Conservation (phyloP, 2,113 vertebrate genomes). For the Pica pica region DNA sequence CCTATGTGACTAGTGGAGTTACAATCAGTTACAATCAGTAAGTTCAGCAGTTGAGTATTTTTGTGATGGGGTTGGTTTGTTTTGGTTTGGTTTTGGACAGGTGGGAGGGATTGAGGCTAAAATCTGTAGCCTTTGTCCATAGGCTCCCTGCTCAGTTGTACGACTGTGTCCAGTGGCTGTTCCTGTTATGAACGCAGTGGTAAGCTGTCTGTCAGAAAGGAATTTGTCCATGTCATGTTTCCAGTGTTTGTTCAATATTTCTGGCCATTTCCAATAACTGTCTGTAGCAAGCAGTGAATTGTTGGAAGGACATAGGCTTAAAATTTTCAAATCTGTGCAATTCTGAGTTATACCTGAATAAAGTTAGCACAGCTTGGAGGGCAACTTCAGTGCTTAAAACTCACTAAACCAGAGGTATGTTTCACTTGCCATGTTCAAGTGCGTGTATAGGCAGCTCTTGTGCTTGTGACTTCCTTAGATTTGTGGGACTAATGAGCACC, state of each 20-base stretch:
- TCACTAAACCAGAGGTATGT: background rate
- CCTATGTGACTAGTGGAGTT: conserved; percentile 50
- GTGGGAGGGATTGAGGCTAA: background rate
- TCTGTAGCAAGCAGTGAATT: background rate
- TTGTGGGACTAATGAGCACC: background rate
- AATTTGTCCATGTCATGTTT: background rate
- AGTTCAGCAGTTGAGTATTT: conserved; percentile 30
- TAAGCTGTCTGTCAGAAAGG: background rate
- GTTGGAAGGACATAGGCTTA: background rate
- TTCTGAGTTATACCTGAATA: background rate
- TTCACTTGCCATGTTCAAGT: background rate
- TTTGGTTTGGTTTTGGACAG: background rate
- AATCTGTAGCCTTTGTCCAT: background rate
- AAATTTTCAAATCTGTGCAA: background rate
- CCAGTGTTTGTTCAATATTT: background rate
- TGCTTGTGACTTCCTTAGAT: background rate
- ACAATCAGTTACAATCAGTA: conserved; percentile 32
- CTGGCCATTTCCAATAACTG: background rate
- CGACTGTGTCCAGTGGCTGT: background rate
- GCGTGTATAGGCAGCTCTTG: background rate
- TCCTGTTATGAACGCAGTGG: background rate
- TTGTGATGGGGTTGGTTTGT: background rate
- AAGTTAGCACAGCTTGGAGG: background rate
- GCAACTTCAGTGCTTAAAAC: background rate
- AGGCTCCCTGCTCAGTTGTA: background rate